These are phyloP conservation scores for Ommatoiulus sabulosus DNA, from an alignment of 2,888 invertebrate genomes.

Conservation along the genomic window DNA sequence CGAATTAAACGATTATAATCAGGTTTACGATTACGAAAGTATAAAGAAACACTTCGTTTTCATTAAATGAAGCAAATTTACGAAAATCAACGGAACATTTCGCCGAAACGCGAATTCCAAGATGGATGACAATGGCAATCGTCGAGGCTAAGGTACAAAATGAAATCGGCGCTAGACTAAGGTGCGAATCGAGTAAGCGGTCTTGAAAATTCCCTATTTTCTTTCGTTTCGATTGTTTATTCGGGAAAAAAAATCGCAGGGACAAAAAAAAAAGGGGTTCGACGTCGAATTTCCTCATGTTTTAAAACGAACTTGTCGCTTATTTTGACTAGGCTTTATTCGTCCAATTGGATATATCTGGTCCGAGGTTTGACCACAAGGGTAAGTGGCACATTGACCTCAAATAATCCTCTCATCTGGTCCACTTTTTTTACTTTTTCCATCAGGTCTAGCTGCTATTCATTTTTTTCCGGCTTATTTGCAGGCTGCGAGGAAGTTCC, in stretches of 20 bases:
- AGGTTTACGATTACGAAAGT: too few species aligned
- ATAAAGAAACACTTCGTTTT: too few species aligned
- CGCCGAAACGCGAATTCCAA: too few species aligned
- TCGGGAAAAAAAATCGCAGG: not conserved
- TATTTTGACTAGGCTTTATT: not conserved
- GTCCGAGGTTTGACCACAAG: not conserved
- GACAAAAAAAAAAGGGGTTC: too few species aligned
- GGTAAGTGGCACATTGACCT: slow-evolving; percentile 24
- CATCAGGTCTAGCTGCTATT: not conserved
- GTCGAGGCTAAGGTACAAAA: not conserved
- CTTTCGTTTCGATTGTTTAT: not conserved
- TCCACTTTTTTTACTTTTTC: not conserved
- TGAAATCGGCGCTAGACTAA: not conserved
- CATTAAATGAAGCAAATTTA: too few species aligned
- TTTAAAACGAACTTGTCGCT: too few species aligned
- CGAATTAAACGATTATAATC: too few species aligned
- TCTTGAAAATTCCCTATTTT: not conserved
- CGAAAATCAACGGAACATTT: too few species aligned
- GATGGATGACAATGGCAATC: not conserved
- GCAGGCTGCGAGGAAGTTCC: not conserved
- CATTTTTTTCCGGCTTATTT: not conserved
- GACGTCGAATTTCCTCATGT: too few species aligned
- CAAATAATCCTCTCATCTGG: slow-evolving; percentile 16
- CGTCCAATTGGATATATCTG: not conserved
- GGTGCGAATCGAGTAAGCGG: not conserved